Evolutionary conservation across 2,113 vertebrate genomes (phyloP).

Genomic region (Seriola aureovittata): DNA sequence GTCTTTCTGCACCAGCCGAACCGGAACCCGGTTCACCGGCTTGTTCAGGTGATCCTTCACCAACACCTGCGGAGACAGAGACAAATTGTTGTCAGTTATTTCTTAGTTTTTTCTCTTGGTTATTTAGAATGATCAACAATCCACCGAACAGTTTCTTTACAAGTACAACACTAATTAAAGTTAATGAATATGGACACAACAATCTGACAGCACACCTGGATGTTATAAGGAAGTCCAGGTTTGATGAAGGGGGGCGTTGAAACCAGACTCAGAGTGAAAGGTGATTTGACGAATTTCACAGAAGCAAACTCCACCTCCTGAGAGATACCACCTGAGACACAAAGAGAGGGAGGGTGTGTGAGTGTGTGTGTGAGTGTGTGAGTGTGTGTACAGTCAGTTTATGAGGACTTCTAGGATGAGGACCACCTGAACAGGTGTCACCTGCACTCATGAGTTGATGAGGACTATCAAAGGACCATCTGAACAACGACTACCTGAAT

Average conservation of each 20-base stretch:
- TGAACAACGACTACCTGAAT: no score
- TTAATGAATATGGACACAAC: no score
- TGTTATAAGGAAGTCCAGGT: slow-evolving; percentile 90
- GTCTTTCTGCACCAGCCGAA: slow-evolving; percentile 76
- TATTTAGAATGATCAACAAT: neutral
- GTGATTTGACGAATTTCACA: slow-evolving; percentile 88
- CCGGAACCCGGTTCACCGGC: slow-evolving; percentile 71
- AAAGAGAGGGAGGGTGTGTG: neutral
- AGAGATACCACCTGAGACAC: slow-evolving; percentile 88
- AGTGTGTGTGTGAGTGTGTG: no score
- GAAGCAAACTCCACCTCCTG: slow-evolving; percentile 88
- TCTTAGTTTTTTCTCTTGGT: neutral
- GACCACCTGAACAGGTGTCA: no score
- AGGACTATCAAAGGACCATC: no score
- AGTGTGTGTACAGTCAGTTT: neutral
- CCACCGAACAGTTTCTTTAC: no score
- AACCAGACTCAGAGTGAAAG: slow-evolving; percentile 89
- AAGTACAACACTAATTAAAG: no score
- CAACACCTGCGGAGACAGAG: slow-evolving; percentile 85
- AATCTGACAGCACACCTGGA: slow-evolving; percentile 84
- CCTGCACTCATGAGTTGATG: no score
- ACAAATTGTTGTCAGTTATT: neutral
- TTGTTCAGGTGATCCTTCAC: slow-evolving; percentile 88
- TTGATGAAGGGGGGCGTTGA: slow-evolving; percentile 94
- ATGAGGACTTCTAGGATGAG: no score